These are phyloP conservation scores for Trematocara stigmaticum DNA, from an alignment of 2,113 vertebrate species.

Conservation along the genomic window DNA sequence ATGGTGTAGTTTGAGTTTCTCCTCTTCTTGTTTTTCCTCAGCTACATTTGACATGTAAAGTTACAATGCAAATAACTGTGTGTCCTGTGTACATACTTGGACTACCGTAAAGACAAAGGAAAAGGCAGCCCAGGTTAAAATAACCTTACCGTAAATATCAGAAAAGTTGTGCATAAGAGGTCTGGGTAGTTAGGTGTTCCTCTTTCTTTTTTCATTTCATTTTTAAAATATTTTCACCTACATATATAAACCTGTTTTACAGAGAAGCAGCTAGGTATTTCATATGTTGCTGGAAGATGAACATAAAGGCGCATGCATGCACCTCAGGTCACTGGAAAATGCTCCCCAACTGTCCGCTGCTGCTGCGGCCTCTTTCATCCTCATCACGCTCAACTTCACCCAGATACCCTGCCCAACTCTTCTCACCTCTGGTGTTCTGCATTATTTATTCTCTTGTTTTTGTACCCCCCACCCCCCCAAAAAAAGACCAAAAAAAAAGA, in stretches of 20 bases:
- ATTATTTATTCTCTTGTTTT: conserved; percentile 3
- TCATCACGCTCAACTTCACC: background rate
- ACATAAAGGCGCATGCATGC: background rate
- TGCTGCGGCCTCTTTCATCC: background rate
- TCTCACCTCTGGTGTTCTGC: background rate
- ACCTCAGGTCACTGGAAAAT: background rate
- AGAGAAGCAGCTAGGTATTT: background rate
- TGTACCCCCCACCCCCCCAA: background rate
- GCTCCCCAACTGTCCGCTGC: background rate
- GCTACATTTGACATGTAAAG: background rate
- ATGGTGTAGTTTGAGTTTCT: background rate
- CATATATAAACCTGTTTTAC: background rate
- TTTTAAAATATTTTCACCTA: background rate
- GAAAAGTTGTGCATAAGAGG: background rate
- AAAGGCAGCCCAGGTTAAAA: background rate
- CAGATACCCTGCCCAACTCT: background rate
- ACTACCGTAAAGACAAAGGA: background rate
- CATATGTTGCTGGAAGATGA: background rate
- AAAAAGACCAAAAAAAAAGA: background rate
- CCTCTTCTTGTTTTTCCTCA: background rate
- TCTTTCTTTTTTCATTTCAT: background rate
- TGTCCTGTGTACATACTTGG: background rate
- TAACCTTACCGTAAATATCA: background rate
- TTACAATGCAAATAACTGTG: background rate
- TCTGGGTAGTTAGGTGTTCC: background rate